Base-by-base conservation (phyloP, 2,797 vertebrate species). In the Manis pentadactyla region DNA sequence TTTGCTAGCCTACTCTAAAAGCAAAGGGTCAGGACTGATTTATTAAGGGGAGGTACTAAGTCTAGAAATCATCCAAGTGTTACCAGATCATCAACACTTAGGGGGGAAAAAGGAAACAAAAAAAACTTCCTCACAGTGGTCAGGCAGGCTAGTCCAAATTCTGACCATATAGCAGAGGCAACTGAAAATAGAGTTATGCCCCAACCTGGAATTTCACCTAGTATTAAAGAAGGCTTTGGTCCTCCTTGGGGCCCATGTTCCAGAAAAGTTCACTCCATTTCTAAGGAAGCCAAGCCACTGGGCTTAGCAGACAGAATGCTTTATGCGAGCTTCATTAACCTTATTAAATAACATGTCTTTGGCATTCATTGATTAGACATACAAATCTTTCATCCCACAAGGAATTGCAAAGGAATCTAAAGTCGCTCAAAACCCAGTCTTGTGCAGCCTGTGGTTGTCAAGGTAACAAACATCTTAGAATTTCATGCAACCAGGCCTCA, bases 331-430 rank as follows among this genome's bases (percentile, higher is more conserved):
- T 93, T 97, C 78, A 93, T 98, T 97, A 93, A 97, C 96, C 91
- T 97, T 95, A 96, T 94, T 97, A 97, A 97, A 93, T 86, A 96
- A 92, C 59, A 73, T 93, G 90, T 91, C 88, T 96, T 94, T 84
- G 59, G 84, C 57, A 57, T 34, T 93, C 94, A 97, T 96, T 96
- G 95, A 97, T 95, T 97, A 93, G 87, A 95, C 51, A 97, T 83
- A 96, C 94, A 95, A 96, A 97, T 96, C 93, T 92, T 96, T 95
- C 77, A 97, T 94, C 61, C 90, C 81, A 90, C 78, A 96, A 90
- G 94, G 92, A 95, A 95, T 31, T 93, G 69, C 77, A 85, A 85
- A 88, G 23, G 37, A 94, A 84, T 92, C 79, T 96, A 96, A 94
- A 97, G 91, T 94, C 86, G 93, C 77, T 96, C 90, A 89, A 95